A percentile compares a stretch with the other conserved stretches of the same genome.
phyloP scores from a whole-genome alignment of 2,888 invertebrate genomes.

The Drosophila ustulata region DNA sequence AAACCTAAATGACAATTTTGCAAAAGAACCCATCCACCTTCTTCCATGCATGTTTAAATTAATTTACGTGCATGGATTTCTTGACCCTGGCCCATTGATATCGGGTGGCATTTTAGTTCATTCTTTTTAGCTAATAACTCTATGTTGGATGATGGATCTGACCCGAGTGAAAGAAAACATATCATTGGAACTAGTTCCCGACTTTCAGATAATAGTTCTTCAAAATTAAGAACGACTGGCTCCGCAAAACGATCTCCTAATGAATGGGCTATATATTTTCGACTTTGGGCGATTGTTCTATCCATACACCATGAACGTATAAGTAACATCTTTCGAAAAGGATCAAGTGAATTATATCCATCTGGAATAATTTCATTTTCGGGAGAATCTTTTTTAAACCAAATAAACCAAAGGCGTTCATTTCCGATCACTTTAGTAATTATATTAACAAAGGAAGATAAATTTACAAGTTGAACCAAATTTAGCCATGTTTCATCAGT shows the following conservation, averaged over 20 bases:
- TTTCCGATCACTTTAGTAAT: slow-evolving; percentile 88
- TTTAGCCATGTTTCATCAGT: slow-evolving; percentile 95
- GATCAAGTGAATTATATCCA: slow-evolving; percentile 90
- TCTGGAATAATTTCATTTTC: slow-evolving; percentile 93
- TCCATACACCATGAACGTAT: slow-evolving; percentile 95
- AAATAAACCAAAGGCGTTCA: slow-evolving; percentile 89
- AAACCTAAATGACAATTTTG: slow-evolving; percentile 96
- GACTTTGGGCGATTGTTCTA: slow-evolving; percentile 92
- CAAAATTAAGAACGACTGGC: slow-evolving; percentile 92
- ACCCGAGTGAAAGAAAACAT: slow-evolving; percentile 95
- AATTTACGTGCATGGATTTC: slow-evolving; percentile 92
- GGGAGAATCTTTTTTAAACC: slow-evolving; percentile 94
- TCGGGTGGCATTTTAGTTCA: slow-evolving; percentile 89
- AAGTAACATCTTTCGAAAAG: slow-evolving; percentile 91
- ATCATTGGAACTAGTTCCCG: slow-evolving; percentile 90
- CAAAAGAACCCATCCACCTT: slow-evolving; percentile 93
- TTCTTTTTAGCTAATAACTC: slow-evolving; percentile 91
- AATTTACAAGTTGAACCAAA: slow-evolving; percentile 90
- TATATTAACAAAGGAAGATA: slow-evolving; percentile 89
- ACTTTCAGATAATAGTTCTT: slow-evolving; percentile 90
- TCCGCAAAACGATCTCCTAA: slow-evolving; percentile 91
- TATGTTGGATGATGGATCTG: slow-evolving; percentile 94
- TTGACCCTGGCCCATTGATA: slow-evolving; percentile 95
- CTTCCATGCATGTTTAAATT: slow-evolving; percentile 87
- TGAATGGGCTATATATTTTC: slow-evolving; percentile 92